Evolutionary conservation across 2,113 vertebrate genomes (phyloP), one percentile per base, ranked within the genome.

Genomic region (Meleagris gallopavo): DNA sequence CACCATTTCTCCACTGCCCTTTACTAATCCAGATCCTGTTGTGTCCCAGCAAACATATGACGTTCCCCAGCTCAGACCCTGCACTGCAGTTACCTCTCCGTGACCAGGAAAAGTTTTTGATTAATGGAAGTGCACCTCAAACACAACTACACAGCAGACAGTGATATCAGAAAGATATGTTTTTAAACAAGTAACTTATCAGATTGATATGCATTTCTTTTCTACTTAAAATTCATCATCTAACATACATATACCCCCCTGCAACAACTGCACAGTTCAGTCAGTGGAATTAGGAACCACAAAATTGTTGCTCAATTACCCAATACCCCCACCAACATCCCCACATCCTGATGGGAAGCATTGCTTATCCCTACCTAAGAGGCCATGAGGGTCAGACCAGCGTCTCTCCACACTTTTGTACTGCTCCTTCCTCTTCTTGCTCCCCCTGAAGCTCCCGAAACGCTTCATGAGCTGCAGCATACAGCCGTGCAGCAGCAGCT

Each of bases 401-500:
- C 97, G 97, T 86, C 98, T 97, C 95, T 97, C 98, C 15, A 97
- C 96, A 93, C 97, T 95, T 81, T 95, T 97, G 90, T 73, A 97
- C 60, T 95, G 77, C 74, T 98, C 98, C 95, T 98, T 98, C 79
- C 95, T 98, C 93, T 98, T 99, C 98, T 98, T 99, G 98, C 93
- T 98, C 83, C 98, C 98, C 96, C 99, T 98, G 83, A 99, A 97
- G 86, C 99, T 99, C 92, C 99, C 98, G 94, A 99, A 99, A 69
- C 98, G 98, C 98, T 99, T 99, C 99, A 99, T 99, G 97, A 97
- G 98, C 95, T 93, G 81, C 97, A 83, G 92, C 71, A 95, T 95
- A 86, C 92, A 3, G 88, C 73, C 34, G 4, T 0, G 55, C 4
- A 12, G 91, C 7, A 4, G 67, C 91, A 93, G 97, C 96, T 90